Percentiles rank a stretch among this genome's conserved stretches.
Evolutionary conservation across 2,888 invertebrate genomes (phyloP).

Genomic region (Ochropleura leucogaster): DNA sequence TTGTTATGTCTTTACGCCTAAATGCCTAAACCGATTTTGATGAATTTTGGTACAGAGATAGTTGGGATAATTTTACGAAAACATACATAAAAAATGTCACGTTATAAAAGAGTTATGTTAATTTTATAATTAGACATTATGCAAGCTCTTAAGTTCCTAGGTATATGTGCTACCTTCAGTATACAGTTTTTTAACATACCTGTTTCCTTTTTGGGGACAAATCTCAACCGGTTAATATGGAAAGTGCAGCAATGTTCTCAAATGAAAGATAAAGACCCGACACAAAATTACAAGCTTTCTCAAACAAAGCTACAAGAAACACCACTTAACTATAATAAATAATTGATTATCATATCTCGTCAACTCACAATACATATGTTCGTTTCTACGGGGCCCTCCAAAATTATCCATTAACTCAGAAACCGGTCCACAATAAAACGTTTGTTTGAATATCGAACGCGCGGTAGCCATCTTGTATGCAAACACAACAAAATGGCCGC

Average conservation of each 20-base stretch:
- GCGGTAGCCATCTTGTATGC: constrained; percentile 78
- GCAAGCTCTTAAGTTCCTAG: no score
- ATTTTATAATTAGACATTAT: no score
- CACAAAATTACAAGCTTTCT: constrained; percentile 25
- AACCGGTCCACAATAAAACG: constrained; percentile 70
- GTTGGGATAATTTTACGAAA: no score
- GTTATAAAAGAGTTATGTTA: no score
- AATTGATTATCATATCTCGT: constrained; percentile 43
- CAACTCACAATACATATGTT: constrained; percentile 39
- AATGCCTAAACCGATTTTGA: no score
- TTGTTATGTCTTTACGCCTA: no score
- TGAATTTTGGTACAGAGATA: no score
- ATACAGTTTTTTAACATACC: not conserved
- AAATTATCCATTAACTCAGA: constrained; percentile 34
- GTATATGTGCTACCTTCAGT: not conserved
- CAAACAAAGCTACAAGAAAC: constrained; percentile 31
- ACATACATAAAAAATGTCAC: no score
- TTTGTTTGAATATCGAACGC: constrained; percentile 74
- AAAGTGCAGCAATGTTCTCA: not conserved
- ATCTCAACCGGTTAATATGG: not conserved
- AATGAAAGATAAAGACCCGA: constrained; percentile 28
- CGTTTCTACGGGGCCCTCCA: constrained; percentile 54
- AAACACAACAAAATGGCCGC: constrained; percentile 77
- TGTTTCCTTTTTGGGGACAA: not conserved
- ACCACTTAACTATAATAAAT: constrained; percentile 40